phyloP scores from a whole-genome alignment of 2,888 invertebrate genomes.

The Lordiphosa andalusiaca region DNA sequence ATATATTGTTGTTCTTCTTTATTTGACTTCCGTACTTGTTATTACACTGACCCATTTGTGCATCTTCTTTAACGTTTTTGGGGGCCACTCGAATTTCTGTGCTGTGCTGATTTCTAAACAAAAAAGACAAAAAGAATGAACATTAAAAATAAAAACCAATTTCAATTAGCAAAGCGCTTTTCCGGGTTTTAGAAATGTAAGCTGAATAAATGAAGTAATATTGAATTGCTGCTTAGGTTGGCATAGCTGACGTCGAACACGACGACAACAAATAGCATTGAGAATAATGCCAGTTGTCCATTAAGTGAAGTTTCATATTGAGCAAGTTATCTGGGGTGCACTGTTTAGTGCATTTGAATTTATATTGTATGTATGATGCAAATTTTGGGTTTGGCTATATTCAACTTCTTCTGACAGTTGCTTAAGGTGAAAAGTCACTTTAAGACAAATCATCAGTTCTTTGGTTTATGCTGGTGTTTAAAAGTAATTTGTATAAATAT shows the following conservation, averaged over 20 bases:
- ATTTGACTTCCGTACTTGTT: conserved; percentile 26
- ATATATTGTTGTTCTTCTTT: conserved; percentile 13
- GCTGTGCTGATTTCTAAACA: conserved; percentile 56
- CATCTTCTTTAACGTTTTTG: not conserved
- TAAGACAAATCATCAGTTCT: no score
- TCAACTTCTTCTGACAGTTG: no score
- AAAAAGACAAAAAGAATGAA: conserved; percentile 15
- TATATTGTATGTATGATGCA: no score
- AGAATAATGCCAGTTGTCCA: not conserved
- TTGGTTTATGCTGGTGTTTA: no score
- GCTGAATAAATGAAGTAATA: conserved; percentile 31
- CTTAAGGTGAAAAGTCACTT: no score
- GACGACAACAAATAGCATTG: no score
- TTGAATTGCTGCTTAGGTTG: conserved; percentile 39
- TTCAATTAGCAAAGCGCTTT: conserved; percentile 51
- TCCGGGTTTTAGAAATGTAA: conserved; percentile 32
- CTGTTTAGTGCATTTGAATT: no score
- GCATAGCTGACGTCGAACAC: not conserved
- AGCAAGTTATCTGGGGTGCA: not conserved
- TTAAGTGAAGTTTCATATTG: conserved; percentile 6
- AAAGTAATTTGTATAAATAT: no score
- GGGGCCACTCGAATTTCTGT: conserved; percentile 53
- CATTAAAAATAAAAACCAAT: conserved; percentile 20
- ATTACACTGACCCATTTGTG: conserved; percentile 34
- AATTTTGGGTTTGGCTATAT: no score